A percentile compares a stretch with the other conserved stretches of the same genome.
Conservation (phyloP, 2,888 invertebrate species). For the Cryptophagus acutangulus region DNA sequence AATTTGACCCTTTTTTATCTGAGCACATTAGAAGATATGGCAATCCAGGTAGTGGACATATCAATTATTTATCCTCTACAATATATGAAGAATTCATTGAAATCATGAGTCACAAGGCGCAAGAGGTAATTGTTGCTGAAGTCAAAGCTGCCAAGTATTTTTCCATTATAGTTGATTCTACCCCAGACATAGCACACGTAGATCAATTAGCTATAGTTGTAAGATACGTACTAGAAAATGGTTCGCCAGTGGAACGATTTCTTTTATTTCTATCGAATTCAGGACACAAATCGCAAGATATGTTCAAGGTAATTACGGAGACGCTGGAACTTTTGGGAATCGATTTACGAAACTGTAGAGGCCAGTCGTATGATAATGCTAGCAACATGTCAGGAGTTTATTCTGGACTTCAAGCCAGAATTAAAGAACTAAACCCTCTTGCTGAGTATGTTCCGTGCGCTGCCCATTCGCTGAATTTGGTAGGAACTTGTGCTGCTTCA, state of each 20-base stretch:
- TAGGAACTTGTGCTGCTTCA: conserved; percentile 22
- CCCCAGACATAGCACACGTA: conserved; percentile 4
- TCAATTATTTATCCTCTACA: neutral
- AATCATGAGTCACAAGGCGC: neutral
- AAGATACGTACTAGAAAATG: conserved; percentile 1
- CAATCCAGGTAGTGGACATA: neutral
- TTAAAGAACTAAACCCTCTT: conserved; percentile 27
- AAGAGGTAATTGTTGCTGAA: neutral
- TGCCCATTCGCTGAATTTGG: conserved; percentile 34
- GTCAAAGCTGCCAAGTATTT: conserved; percentile 4
- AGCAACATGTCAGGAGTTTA: conserved; percentile 25
- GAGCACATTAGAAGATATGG: neutral
- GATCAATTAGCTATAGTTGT: conserved; percentile 8
- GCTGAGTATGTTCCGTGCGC: conserved; percentile 31
- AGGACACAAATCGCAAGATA: conserved; percentile 4
- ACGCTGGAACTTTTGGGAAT: neutral
- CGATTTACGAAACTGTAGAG: conserved; percentile 13
- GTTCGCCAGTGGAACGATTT: conserved; percentile 4
- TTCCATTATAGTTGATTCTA: conserved; percentile 5
- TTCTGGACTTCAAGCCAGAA: conserved; percentile 30
- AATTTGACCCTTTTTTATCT: too few species aligned
- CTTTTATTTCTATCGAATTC: conserved; percentile 2
- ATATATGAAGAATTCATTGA: conserved; percentile 2
- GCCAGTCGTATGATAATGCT: conserved; percentile 36
- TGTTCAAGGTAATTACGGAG: neutral